These are phyloP conservation scores for Mastacembelus armatus DNA, from an alignment of 2,797 vertebrate genomes.

Conservation along the genomic window DNA sequence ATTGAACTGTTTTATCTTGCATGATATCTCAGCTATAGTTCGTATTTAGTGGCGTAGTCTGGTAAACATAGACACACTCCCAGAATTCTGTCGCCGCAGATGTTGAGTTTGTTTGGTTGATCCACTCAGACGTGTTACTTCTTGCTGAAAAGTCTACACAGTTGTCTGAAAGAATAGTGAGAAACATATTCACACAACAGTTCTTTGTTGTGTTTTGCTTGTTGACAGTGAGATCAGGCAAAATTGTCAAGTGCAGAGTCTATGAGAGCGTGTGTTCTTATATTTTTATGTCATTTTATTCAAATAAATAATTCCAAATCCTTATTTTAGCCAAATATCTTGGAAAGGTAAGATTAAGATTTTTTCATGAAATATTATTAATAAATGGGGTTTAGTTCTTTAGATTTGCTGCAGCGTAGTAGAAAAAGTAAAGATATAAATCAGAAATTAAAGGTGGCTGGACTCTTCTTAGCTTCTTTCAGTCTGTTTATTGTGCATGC, in stretches of 20 bases:
- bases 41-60: background rate
- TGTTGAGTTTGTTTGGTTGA: constrained; percentile 54
- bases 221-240: background rate
- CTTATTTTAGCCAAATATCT: no score
- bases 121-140: constrained; percentile 57
- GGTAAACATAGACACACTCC: constrained; percentile 72
- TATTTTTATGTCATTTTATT: no score
- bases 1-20: background rate
- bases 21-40: no score
- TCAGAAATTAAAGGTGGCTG: background rate
- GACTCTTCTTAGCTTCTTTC: no score
- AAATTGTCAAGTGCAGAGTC: background rate
- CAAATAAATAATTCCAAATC: no score
- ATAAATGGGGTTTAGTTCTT: no score
- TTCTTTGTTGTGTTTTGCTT: background rate
- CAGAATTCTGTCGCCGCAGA: constrained; percentile 83
- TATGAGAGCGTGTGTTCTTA: no score
- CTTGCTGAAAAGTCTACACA: constrained; percentile 70
- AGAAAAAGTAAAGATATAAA: background rate
- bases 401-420: background rate
- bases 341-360: no score
- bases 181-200: background rate
- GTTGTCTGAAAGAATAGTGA: constrained; percentile 54
- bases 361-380: no score
- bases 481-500: no score